These are phyloP conservation scores for Sebastes paucispinis DNA, from an alignment of 2,797 vertebrate genomes.

Conservation along the genomic window DNA sequence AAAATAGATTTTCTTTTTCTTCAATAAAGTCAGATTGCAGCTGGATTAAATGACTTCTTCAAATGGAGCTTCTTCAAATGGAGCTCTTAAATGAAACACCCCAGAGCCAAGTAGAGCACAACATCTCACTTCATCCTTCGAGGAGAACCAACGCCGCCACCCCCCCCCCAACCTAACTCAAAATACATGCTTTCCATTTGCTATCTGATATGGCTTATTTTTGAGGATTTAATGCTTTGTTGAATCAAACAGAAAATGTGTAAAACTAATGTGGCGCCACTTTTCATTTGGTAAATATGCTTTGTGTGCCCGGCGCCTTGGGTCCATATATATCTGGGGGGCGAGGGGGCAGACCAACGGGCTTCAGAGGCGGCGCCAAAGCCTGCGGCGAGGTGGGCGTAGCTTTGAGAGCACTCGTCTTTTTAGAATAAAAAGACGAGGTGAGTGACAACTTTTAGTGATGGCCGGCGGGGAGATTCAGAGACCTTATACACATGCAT, in stretches of 20 bases:
- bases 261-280: constrained; percentile 72
- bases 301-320: constrained; percentile 50
- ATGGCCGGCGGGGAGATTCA: constrained; percentile 41
- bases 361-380: constrained; percentile 53
- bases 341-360: constrained; percentile 11
- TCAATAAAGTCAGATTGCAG: neutral
- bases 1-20: neutral
- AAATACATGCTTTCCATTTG: constrained; percentile 61
- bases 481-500: constrained; percentile 31
- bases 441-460: constrained; percentile 64
- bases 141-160: neutral
- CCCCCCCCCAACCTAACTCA: neutral
- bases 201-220: constrained; percentile 66
- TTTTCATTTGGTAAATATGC: constrained; percentile 70
- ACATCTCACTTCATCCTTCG: constrained; percentile 22
- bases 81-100: constrained; percentile 50
- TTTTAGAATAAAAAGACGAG: constrained; percentile 54
- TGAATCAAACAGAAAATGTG: constrained; percentile 68
- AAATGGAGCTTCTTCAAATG: neutral
- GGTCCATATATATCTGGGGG: constrained; percentile 38
- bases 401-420: constrained; percentile 52
- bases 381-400: constrained; percentile 31
- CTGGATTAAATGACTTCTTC: constrained; percentile 4
- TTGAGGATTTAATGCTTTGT: constrained; percentile 65
- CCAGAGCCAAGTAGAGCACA: constrained; percentile 4